Base-by-base conservation (phyloP, 2,797 vertebrate species). In the Syncerus caffer region DNA sequence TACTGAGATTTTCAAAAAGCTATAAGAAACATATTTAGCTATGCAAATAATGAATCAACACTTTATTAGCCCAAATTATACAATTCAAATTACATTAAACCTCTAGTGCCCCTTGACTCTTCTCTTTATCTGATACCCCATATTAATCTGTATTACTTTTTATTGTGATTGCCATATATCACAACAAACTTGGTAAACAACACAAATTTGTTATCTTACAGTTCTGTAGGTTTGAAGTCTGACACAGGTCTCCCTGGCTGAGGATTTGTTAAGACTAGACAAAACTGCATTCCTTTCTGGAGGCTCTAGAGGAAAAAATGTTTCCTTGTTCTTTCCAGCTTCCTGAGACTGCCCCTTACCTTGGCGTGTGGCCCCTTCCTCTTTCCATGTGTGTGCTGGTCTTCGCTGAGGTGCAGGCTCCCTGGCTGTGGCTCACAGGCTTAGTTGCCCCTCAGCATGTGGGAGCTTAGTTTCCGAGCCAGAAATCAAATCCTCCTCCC, bases 1-100 rank as follows among this genome's bases (percentile, higher is more conserved):
- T 74, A 87, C 17, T 84, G 78, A 88, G 21, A 55, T 91, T 90
- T 84, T 58, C 38, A 89, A 80, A 38, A 85, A 80, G 34, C n/a
- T 45, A 17, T 76, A 50, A 78, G 90, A 60, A 78, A 14, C 10
- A 53, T 31, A 71, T 85, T 71, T 89, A 76, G 23, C 11, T 64
- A 76, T n/a, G 34, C 4, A 71, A 91, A 88, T 50, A 79, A 79
- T 79, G 45, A 53, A 74, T 31, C 31, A 42, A 83, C 25, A 23
- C 9, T 47, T 45, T 83, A 57, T 51, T 57, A 93, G 67, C 47
- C 53, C 80, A 84, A 57, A 1, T 85, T 57, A 82, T 74, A 42
- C n/a, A 95, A 87, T 42, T 53, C 50, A 67, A 93, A 79, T 90
- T 71, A 7, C 4, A n/a, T 71, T 78, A 21, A 53, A 38, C 3